phyloP scores from a whole-genome alignment of 2,888 invertebrate species.

The Abrostola triplasia region DNA sequence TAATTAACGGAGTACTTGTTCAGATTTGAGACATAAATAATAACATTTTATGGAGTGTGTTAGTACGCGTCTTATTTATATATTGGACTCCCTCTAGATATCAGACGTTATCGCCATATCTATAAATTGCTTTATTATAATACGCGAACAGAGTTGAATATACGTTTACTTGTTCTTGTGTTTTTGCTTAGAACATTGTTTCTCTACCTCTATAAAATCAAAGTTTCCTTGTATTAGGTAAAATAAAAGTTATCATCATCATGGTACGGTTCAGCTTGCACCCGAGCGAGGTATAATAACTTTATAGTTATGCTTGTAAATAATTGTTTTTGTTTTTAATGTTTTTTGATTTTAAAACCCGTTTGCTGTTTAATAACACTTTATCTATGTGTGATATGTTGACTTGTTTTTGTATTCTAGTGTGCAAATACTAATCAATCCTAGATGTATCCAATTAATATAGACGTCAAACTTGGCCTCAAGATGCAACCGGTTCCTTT shows the following conservation, averaged over 20 bases:
- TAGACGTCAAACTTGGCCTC: conserved; percentile 16
- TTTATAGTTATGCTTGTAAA: conserved; percentile 27
- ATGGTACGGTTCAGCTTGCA: conserved; percentile 78
- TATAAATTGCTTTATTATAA: conserved; percentile 80
- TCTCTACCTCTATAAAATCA: conserved; percentile 14
- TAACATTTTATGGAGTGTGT: conserved; percentile 15
- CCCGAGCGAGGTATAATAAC: conserved; percentile 69
- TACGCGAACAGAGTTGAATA: conserved; percentile 70
- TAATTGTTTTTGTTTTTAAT: conserved; percentile 15
- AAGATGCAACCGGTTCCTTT: conserved; percentile 37
- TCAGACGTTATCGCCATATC: conserved; percentile 82
- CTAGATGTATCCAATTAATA: conserved; percentile 14
- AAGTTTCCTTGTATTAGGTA: conserved; percentile 12
- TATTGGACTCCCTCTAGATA: conserved; percentile 79
- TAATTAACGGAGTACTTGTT: conserved; percentile 27
- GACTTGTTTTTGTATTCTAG: conserved; percentile 20
- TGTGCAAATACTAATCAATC: conserved; percentile 15
- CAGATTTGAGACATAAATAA: conserved; percentile 38
- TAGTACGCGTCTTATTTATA: conserved; percentile 58
- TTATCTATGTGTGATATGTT: conserved; percentile 16
- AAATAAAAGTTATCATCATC: conserved; percentile 36
- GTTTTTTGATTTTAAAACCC: conserved; percentile 2
- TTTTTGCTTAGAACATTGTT: conserved; percentile 48
- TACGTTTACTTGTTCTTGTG: conserved; percentile 71
- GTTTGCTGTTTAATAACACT: conserved; percentile 20